Percentiles rank a stretch among this genome's conserved stretches.
These are phyloP conservation scores for Pogonus chalceus DNA, from an alignment of 1,140 invertebrate species.

Conservation along the genomic window DNA sequence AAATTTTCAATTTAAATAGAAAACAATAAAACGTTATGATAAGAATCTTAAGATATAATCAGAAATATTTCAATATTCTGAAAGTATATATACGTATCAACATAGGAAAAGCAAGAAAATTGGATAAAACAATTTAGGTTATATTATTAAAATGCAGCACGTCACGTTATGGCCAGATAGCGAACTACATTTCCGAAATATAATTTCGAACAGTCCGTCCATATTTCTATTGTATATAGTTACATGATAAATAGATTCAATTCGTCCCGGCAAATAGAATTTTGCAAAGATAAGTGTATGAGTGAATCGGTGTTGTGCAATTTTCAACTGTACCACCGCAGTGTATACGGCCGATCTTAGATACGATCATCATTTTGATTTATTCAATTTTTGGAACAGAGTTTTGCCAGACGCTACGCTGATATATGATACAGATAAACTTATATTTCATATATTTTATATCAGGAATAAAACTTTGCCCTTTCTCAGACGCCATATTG, in stretches of 20 bases:
- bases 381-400: slow-evolving; percentile 1
- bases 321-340: background rate
- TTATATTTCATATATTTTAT: background rate
- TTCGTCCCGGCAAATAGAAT: slow-evolving; percentile 37
- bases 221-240: slow-evolving; percentile 1
- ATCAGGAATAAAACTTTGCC: too few species aligned
- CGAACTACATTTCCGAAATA: background rate
- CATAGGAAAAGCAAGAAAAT: too few species aligned
- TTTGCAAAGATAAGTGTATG: slow-evolving; percentile 21
- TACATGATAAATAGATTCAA: slow-evolving; percentile 28
- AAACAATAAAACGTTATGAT: too few species aligned
- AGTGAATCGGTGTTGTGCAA: background rate
- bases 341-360: background rate
- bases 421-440: slow-evolving; percentile 1
- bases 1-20: too few species aligned
- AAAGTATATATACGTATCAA: too few species aligned
- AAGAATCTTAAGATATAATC: background rate
- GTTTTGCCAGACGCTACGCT: background rate
- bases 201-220: background rate
- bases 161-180: background rate
- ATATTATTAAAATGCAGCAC: background rate
- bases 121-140: background rate
- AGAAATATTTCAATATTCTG: background rate
- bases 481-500: too few species aligned
- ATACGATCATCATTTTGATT: background rate